A percentile compares a stretch with the other conserved stretches of the same genome.
Conservation (phyloP, 2,113 vertebrate species). For the Cynopterus brachyotis region DNA sequence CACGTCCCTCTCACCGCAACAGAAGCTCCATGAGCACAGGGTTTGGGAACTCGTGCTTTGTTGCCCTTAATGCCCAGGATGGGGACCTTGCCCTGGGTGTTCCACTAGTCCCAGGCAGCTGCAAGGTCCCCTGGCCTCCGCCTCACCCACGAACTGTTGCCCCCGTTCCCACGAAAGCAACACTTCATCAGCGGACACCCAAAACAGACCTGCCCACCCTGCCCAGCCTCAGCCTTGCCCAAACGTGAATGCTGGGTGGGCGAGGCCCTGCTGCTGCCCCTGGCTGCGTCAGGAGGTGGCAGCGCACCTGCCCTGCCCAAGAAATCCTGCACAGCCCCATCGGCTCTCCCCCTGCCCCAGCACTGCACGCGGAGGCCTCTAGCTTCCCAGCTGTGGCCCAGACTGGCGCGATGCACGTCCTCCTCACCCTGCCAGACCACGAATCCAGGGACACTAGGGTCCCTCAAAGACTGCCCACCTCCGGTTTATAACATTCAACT, state of each 20-base stretch:
- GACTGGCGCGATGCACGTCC: neutral
- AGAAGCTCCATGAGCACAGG: neutral
- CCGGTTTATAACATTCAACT: neutral
- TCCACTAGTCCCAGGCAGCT: neutral
- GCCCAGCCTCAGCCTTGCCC: neutral
- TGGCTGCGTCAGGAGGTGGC: neutral
- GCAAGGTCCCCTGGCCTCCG: neutral
- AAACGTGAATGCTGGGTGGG: fast-evolving
- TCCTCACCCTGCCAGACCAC: neutral
- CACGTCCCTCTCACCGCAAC: neutral
- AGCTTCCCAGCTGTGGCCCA: too few species aligned
- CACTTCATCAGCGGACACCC: neutral
- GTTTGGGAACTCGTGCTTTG: neutral
- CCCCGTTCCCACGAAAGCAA: neutral
- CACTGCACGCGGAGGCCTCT: too few species aligned
- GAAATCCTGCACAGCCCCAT: neutral
- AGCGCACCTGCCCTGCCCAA: neutral
- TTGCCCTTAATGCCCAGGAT: neutral
- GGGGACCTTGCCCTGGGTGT: neutral
- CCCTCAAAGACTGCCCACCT: too few species aligned
- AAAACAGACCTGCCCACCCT: neutral
- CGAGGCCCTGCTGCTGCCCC: neutral
- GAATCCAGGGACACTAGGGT: neutral
- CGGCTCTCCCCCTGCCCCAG: too few species aligned
- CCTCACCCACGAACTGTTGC: neutral